A percentile compares a stretch with the other conserved stretches of the same genome.
Evolutionary conservation across 2,113 vertebrate species (phyloP).

Genomic region (Campylomormyrus tamandua): DNA sequence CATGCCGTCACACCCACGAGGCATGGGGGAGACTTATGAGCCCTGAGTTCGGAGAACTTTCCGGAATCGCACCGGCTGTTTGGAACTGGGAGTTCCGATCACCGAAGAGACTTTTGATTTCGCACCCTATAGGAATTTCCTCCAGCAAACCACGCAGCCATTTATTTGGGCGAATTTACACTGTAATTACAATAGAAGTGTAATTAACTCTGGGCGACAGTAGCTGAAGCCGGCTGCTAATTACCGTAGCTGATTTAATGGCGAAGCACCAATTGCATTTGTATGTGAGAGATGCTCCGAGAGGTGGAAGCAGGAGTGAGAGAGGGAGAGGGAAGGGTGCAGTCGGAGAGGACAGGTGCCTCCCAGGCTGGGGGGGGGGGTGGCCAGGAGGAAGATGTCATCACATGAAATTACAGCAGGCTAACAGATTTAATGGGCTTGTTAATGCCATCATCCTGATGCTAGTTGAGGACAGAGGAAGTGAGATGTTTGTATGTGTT

Average conservation of each 20-base stretch:
- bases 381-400: neutral
- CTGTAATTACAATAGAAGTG: neutral
- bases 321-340: neutral
- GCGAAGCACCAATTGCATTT: neutral
- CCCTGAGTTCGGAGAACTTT: neutral
- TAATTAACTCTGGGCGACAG: neutral
- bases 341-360: neutral
- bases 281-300: neutral
- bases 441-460: constrained; percentile 17
- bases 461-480: neutral
- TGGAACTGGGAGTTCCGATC: neutral
- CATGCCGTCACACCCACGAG: neutral
- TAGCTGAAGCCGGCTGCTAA: neutral
- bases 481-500: neutral
- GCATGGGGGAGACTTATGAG: neutral
- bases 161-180: neutral
- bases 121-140: neutral
- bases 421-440: constrained; percentile 25
- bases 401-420: constrained; percentile 3
- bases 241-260: neutral
- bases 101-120: neutral
- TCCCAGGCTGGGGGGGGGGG: neutral
- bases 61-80: neutral
- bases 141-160: neutral
- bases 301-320: neutral